Evolutionary conservation across 2,113 vertebrate genomes (phyloP), one percentile per base, ranked within the genome.

Genomic region (Chelonoidis abingdonii): DNA sequence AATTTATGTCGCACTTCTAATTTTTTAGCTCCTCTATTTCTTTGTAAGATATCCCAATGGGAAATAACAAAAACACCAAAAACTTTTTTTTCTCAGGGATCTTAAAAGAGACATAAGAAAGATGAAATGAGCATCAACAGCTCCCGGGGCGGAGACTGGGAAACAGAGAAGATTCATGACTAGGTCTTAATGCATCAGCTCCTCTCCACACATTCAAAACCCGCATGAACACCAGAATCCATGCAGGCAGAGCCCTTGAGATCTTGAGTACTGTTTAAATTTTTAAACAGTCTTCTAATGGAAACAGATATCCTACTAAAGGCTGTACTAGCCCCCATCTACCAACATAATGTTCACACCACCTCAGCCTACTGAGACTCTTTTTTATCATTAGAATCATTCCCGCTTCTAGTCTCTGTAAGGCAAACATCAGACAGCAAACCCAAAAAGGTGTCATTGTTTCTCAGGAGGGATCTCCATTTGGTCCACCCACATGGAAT

Each of bases 21-120:
- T 88, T 96, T 95, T 94, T 93, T 79, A 95, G 79, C 47, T 25
- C 31, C 62, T 31, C 80, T 89, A 94, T 96, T 98, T 95, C 90
- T 97, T 92, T 94, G 29, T 92, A 97, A 96, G 91, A 31, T 83
- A 96, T 95, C 84, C 88, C 91, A 88, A 53, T 90, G 86, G 90
- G 83, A 97, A 96, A 84, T 41, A 94, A 97, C 93, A 50, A 50
- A 50, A 50, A 50, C 27, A 86, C 86, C 24, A 88, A 86, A 90
- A 97, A 97, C 50, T 13, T 44, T 94, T 35, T 75, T 92, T 35
- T n/a, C 2, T 27, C 80, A 21, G 88, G 80, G 82, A 94, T 97
- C 91, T 97, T 97, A 86, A 95, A 96, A 98, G 89, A 98, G 62
- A 11, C 76, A 47, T 97, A 97, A 97, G 95, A 97, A 98, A 97